Evolutionary conservation across 2,888 invertebrate species (phyloP).

Genomic region (Phymatocera aterrima): DNA sequence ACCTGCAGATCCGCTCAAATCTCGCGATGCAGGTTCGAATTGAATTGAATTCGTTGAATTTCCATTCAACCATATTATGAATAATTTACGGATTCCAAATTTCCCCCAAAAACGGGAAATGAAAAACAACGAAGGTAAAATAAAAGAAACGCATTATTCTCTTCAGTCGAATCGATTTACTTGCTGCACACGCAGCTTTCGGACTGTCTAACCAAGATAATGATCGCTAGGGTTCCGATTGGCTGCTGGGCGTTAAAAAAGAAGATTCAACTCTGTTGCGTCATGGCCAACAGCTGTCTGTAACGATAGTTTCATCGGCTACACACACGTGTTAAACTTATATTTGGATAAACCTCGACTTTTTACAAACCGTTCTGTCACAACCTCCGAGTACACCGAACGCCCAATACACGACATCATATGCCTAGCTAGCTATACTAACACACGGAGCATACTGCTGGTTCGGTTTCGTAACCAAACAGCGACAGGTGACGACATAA

Average conservation of each 20-base stretch:
- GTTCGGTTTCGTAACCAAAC: background rate
- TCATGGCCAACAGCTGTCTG: constrained; percentile 35
- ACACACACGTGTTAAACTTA: constrained; percentile 1
- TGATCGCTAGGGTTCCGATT: constrained; percentile 9
- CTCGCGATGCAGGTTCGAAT: background rate
- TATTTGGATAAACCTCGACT: constrained; percentile 38
- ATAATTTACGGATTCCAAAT: background rate
- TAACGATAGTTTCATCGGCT: constrained; percentile 37
- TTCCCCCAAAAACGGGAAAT: no score
- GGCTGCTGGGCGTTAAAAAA: constrained; percentile 32
- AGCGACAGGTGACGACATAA: constrained; percentile 20
- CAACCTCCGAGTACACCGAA: constrained; percentile 17
- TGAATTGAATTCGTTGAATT: background rate
- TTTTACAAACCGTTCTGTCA: constrained; percentile 39
- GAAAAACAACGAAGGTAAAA: background rate
- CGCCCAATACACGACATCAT: background rate
- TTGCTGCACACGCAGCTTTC: background rate
- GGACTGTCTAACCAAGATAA: background rate
- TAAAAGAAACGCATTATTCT: background rate
- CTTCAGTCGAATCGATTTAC: background rate
- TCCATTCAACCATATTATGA: background rate
- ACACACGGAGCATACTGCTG: background rate
- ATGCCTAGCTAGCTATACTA: background rate
- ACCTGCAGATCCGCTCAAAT: background rate
- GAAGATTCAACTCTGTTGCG: constrained; percentile 23